phyloP scores from a whole-genome alignment of 1,140 invertebrate species.

The Tetraneura akinire region DNA sequence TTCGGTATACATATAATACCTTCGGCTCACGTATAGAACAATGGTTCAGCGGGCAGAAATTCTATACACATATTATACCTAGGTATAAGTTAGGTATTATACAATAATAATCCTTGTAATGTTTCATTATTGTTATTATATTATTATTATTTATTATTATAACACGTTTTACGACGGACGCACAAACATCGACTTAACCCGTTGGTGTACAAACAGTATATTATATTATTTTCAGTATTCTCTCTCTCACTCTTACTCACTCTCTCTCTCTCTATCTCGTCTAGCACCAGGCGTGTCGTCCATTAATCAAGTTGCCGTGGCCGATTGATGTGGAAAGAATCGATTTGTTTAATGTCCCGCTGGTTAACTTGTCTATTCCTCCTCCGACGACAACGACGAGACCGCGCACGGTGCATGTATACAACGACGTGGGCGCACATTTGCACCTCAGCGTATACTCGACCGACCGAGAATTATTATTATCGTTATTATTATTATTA shows the following conservation, averaged over 20 bases:
- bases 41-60: neutral
- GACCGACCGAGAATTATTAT: constrained; percentile 1
- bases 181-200: neutral
- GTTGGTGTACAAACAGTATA: neutral
- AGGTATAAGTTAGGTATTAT: too few species aligned
- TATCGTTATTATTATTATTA: constrained; percentile 32
- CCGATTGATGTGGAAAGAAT: constrained; percentile 47
- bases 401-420: too few species aligned
- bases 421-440: constrained; percentile 39
- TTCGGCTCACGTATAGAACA: neutral
- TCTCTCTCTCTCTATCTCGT: neutral
- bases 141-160: neutral
- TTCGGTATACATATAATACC: too few species aligned
- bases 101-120: neutral
- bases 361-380: constrained; percentile 41
- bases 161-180: neutral
- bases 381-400: neutral
- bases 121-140: neutral
- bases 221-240: neutral
- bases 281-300: constrained; percentile 7
- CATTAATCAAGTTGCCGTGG: constrained; percentile 45
- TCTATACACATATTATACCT: too few species aligned
- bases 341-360: constrained; percentile 49
- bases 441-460: constrained; percentile 24
- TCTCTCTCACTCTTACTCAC: neutral